phyloP scores from a whole-genome alignment of 2,888 invertebrate species.

The Abrostola triplasia region DNA sequence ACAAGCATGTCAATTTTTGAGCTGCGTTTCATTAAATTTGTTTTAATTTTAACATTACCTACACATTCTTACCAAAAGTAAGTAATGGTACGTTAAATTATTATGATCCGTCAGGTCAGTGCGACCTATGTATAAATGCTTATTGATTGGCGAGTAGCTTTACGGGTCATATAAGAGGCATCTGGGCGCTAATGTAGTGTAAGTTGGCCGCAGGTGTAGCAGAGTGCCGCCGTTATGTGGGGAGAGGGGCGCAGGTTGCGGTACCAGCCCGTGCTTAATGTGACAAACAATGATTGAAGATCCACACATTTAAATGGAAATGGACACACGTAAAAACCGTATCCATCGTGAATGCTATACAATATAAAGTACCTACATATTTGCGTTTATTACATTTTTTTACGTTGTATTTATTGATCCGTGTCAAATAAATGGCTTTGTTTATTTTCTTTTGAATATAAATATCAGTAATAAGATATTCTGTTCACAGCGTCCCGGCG shows the following conservation, averaged over 20 bases:
- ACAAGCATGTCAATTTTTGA: too few relatives aligned
- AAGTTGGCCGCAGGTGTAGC: slow-evolving; percentile 25
- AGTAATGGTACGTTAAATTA: too few relatives aligned
- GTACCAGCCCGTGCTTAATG: neutral
- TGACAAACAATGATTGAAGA: neutral
- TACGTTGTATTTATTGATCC: too few relatives aligned
- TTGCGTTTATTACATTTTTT: too few relatives aligned
- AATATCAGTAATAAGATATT: slow-evolving; percentile 38
- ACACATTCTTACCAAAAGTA: too few relatives aligned
- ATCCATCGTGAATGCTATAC: too few relatives aligned
- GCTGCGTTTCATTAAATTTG: too few relatives aligned
- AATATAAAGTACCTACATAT: too few relatives aligned
- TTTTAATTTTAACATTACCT: too few relatives aligned
- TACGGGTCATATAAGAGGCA: neutral
- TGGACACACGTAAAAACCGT: too few relatives aligned
- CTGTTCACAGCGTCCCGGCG: slow-evolving; percentile 13
- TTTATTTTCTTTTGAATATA: neutral
- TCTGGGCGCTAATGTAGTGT: slow-evolving; percentile 22
- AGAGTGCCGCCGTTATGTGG: slow-evolving; percentile 10
- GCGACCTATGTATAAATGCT: neutral
- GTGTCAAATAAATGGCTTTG: too few relatives aligned
- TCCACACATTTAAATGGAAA: too few relatives aligned
- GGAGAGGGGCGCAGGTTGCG: neutral
- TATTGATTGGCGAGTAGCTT: neutral
- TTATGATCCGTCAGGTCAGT: neutral